These are phyloP conservation scores for Muraenolepis orangiensis DNA, from an alignment of 2,797 vertebrate genomes.

Conservation along the genomic window DNA sequence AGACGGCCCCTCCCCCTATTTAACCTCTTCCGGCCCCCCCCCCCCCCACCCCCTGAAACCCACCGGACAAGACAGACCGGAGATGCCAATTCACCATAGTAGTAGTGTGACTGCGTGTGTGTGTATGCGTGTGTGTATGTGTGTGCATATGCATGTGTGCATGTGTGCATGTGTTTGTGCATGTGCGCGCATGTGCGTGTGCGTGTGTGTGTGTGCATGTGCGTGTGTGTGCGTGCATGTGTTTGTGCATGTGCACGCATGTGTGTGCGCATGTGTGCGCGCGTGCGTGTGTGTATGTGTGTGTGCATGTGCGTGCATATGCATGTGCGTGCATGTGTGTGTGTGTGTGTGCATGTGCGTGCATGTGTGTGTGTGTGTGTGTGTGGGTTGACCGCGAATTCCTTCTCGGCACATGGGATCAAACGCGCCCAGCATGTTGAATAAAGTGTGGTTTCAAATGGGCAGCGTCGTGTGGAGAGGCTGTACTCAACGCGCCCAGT, in stretches of 20 bases:
- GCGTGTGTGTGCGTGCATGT: too few relatives aligned
- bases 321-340: too few relatives aligned
- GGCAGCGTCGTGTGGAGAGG: background rate
- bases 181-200: too few relatives aligned
- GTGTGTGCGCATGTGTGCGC: too few relatives aligned
- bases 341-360: background rate
- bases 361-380: too few relatives aligned
- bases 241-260: too few relatives aligned
- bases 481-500: too few relatives aligned
- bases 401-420: background rate
- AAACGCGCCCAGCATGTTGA: background rate
- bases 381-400: background rate
- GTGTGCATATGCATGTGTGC: too few relatives aligned
- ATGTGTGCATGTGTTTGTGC: background rate
- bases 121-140: too few relatives aligned
- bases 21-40: slow-evolving; percentile 65
- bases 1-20: slow-evolving; percentile 66
- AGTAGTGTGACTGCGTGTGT: background rate
- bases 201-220: too few relatives aligned
- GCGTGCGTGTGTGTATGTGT: too few relatives aligned
- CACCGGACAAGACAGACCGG: background rate
- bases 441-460: background rate
- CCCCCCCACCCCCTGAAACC: background rate
- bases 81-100: background rate
- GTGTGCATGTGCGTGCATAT: too few relatives aligned